These are phyloP conservation scores for Theonella swinhoei DNA, from an alignment of 37 sponge, comb jelly and placozoan genomes.

Conservation along the genomic window DNA sequence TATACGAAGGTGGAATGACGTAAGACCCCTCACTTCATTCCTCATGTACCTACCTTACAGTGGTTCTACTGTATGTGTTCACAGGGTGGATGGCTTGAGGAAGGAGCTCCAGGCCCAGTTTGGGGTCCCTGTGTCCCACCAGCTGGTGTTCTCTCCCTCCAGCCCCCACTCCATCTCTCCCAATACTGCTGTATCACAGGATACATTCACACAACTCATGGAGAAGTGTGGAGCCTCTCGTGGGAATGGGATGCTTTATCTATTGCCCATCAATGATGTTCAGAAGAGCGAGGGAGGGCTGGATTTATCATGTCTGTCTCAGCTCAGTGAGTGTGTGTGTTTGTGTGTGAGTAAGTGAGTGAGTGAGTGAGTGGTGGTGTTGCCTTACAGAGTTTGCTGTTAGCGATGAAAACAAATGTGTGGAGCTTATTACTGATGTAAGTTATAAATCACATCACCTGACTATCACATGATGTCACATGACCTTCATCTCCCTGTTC, in stretches of 20 bases:
- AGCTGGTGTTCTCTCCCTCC: slow-evolving; percentile 38
- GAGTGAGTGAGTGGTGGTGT: not conserved
- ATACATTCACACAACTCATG: slow-evolving; percentile 22
- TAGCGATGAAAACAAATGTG: slow-evolving; percentile 3
- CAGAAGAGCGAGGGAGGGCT: not conserved
- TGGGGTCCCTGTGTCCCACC: not conserved
- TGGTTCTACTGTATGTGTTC: not conserved
- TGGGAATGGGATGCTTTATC: slow-evolving; percentile 54
- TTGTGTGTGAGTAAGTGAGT: too few relatives aligned
- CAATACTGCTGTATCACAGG: slow-evolving; percentile 8
- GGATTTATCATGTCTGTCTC: slow-evolving; percentile 23
- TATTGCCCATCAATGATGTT: slow-evolving; percentile 36
- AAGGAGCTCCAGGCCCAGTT: slow-evolving; percentile 8
- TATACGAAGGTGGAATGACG: slow-evolving; percentile 56
- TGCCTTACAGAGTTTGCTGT: not conserved
- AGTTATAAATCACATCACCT: not conserved
- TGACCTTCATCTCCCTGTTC: not conserved
- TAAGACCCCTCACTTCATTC: slow-evolving; percentile 20
- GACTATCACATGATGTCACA: not conserved
- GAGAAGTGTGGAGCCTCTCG: slow-evolving; percentile 26
- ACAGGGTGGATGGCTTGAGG: slow-evolving; percentile 19
- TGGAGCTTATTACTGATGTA: slow-evolving; percentile 21
- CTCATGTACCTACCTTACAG: too few relatives aligned
- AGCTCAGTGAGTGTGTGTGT: slow-evolving; percentile 60
- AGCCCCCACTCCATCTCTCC: slow-evolving; percentile 27